Conservation (phyloP, 1,140 invertebrate genomes). For the Trachelipus rathkii region DNA sequence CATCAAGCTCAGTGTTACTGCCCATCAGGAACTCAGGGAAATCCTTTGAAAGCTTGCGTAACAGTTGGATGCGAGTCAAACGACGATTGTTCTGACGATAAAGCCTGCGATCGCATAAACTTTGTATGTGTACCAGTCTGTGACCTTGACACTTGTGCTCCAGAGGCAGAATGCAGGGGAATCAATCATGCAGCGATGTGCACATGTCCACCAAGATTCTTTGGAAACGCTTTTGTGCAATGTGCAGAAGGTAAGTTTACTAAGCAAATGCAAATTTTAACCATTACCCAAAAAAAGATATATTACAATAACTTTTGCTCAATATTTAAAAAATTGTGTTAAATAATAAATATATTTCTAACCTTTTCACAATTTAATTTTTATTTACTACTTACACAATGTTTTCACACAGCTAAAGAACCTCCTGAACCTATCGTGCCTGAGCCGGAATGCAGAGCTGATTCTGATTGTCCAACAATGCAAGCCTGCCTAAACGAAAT, state of each 20-base stretch:
- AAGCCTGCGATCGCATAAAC: constrained; percentile 78
- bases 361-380: neutral
- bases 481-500: constrained; percentile 69
- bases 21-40: constrained; percentile 75
- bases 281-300: neutral
- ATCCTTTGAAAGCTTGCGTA: constrained; percentile 73
- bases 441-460: constrained; percentile 62
- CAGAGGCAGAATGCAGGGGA: constrained; percentile 67
- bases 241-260: constrained; percentile 54
- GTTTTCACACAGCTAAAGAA: constrained; percentile 26
- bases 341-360: neutral
- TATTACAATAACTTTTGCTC: neutral
- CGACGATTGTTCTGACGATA: constrained; percentile 79
- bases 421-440: constrained; percentile 25
- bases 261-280: neutral
- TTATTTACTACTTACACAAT: too few relatives aligned
- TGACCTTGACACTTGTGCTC: constrained; percentile 65
- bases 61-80: constrained; percentile 79
- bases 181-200: constrained; percentile 73
- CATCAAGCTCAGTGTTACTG: constrained; percentile 77
- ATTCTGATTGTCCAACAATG: constrained; percentile 68
- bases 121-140: constrained; percentile 77
- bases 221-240: constrained; percentile 72
- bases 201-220: constrained; percentile 65
- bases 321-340: neutral